Base-by-base conservation (phyloP, 2,113 vertebrate species). In the Opisthocomus hoazin region DNA sequence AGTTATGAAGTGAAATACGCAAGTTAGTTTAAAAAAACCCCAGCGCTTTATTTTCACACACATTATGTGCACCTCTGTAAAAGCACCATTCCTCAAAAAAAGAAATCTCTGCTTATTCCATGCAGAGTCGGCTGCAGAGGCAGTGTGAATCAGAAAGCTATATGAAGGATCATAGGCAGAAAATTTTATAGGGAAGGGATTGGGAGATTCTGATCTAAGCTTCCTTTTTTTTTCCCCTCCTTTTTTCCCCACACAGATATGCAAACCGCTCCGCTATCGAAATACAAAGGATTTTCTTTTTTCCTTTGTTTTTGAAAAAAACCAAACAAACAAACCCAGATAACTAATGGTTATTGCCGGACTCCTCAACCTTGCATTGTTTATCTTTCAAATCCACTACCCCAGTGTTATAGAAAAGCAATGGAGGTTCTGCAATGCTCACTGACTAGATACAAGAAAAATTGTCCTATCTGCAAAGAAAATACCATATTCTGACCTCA, bases 121-220 rank as follows among this genome's bases (percentile, higher is more conserved):
- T 54, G 46, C 73, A 76, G 77, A 87, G 70, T 70, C 22, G 43
- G 78, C 80, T 85, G 88, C 88, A 95, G 79, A 94, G 90, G 63
- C 85, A 94, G 93, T 58, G 86, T 92, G 93, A 96, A 95, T 78
- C 77, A 94, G 68, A 91, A 75, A 90, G 78, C 74, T 68, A 4
- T 60, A 85, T 71, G 95, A 83, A 94, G 39, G 61, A 95, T 69
- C 69, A 88, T 12, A 91, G 71, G 58, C 48, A 94, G 66, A 68
- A 93, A 69, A 92, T 61, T 57, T 34, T 56, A 78, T 83, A 64
- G 57, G 79, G 34, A 68, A 93, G 45, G 19, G 39, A 95, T 5
- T 15, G 61, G 45, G 75, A 89, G 65, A 92, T 78, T 90, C 46
- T 81, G 73, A 92, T 39, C 51, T 89, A 84, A 81, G 36, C 39